Conservation (phyloP, 2,113 vertebrate genomes). For the Elaphurus davidianus region DNA sequence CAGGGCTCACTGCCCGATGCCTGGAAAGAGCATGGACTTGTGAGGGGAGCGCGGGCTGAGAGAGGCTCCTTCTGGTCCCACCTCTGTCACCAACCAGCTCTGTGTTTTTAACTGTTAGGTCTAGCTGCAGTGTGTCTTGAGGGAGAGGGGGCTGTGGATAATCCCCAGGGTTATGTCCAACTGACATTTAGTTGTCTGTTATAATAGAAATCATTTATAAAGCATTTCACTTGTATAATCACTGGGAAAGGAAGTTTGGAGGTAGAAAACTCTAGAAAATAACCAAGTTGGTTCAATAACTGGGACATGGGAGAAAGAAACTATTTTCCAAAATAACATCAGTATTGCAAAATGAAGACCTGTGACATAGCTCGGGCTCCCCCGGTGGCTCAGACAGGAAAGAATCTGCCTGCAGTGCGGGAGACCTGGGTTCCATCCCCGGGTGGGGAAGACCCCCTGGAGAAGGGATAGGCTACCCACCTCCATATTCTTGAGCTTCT, state of each 20-base stretch:
- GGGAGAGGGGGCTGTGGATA: background rate
- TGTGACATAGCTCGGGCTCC: background rate
- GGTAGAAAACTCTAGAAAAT: background rate
- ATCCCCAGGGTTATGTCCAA: background rate
- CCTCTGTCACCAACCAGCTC: background rate
- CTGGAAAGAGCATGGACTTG: background rate
- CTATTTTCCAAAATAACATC: background rate
- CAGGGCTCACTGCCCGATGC: background rate
- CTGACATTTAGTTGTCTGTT: background rate
- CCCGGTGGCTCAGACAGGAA: background rate
- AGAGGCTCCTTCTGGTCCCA: background rate
- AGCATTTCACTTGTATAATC: background rate
- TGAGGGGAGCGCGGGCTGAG: background rate
- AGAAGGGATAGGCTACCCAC: background rate
- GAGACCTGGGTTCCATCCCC: fast-evolving
- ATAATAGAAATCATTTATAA: background rate
- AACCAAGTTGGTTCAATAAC: background rate
- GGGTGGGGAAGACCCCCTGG: background rate
- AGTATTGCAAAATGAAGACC: background rate
- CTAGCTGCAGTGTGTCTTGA: background rate
- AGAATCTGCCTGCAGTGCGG: fast-evolving
- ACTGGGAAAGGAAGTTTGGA: background rate
- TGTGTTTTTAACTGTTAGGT: background rate
- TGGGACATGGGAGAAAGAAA: background rate
- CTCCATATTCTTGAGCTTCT: background rate